Percentiles rank a stretch among this genome's conserved stretches.
These are phyloP conservation scores for Hetaerina titia DNA, from an alignment of 2,888 invertebrate genomes.

Conservation along the genomic window DNA sequence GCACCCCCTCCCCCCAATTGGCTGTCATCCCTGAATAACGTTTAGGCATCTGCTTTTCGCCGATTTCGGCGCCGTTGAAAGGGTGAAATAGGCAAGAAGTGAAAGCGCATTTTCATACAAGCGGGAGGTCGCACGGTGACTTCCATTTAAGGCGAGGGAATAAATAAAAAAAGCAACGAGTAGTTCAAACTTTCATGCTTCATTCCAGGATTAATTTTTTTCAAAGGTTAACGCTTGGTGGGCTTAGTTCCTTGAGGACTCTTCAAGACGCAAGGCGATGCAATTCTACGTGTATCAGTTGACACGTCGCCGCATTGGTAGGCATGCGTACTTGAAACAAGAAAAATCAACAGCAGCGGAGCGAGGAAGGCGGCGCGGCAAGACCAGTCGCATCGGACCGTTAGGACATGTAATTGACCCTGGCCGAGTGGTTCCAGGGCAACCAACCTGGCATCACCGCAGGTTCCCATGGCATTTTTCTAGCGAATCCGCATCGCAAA, in stretches of 20 bases:
- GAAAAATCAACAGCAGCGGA: background rate
- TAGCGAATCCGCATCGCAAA: background rate
- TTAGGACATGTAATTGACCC: background rate
- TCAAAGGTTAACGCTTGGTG: background rate
- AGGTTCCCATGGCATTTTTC: background rate
- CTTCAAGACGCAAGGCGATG: background rate
- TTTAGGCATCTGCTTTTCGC: background rate
- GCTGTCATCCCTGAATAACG: background rate
- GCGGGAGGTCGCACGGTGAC: background rate
- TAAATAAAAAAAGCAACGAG: background rate
- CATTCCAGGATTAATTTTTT: background rate
- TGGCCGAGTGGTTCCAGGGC: background rate
- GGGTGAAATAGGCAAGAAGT: conserved; percentile 29
- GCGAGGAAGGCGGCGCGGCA: background rate
- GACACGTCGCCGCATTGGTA: background rate
- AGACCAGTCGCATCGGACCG: background rate
- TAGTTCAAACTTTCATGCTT: background rate
- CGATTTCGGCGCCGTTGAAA: conserved; percentile 13
- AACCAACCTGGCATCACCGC: conserved; percentile 2
- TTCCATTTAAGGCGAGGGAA: background rate
- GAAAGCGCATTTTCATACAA: conserved; percentile 19
- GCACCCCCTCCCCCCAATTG: background rate
- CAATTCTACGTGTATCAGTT: background rate
- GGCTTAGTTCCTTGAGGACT: background rate
- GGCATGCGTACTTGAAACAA: background rate